These are phyloP conservation scores for Xestia c-nigrum DNA, from an alignment of 2,888 invertebrate genomes.

Conservation along the genomic window DNA sequence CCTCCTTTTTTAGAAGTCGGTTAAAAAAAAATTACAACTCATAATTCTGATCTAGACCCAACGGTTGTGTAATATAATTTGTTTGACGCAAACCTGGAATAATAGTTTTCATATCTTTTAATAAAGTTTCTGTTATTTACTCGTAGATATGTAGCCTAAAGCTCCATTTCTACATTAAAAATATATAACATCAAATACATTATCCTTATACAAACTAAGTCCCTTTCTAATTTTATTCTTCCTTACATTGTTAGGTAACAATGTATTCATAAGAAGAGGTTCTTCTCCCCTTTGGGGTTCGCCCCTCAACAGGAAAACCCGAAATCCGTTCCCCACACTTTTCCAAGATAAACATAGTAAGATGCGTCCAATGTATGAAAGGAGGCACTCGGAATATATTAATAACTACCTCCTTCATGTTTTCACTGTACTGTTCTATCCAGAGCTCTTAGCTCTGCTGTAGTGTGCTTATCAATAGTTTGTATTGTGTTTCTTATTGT, in stretches of 20 bases:
- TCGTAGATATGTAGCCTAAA: background rate
- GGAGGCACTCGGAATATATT: slow-evolving; percentile 47
- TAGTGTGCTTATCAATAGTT: slow-evolving; percentile 3
- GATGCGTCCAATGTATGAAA: slow-evolving; percentile 55
- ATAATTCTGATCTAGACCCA: background rate
- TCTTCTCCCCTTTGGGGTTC: slow-evolving; percentile 33
- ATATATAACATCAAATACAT: background rate
- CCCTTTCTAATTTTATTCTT: slow-evolving; percentile 45
- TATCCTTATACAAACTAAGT: slow-evolving; percentile 25
- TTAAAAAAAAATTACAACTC: background rate
- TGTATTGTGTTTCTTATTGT: background rate
- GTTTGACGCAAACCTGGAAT: background rate
- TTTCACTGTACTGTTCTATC: slow-evolving; percentile 32
- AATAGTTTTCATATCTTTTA: slow-evolving; percentile 11
- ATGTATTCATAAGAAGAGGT: slow-evolving; percentile 40
- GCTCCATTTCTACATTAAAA: slow-evolving; percentile 1
- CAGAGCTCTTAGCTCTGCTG: slow-evolving; percentile 11
- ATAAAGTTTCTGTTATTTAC: background rate
- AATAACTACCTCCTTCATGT: slow-evolving; percentile 26
- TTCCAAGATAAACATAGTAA: slow-evolving; percentile 64
- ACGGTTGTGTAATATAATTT: background rate
- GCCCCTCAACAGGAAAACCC: slow-evolving; percentile 50
- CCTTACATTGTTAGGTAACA: slow-evolving; percentile 47
- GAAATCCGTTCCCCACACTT: slow-evolving; percentile 66
- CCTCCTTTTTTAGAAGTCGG: too few relatives aligned